Evolutionary conservation across 2,888 invertebrate genomes (phyloP), one percentile per base, ranked within the genome.

Genomic region (Netelia virgata): DNA sequence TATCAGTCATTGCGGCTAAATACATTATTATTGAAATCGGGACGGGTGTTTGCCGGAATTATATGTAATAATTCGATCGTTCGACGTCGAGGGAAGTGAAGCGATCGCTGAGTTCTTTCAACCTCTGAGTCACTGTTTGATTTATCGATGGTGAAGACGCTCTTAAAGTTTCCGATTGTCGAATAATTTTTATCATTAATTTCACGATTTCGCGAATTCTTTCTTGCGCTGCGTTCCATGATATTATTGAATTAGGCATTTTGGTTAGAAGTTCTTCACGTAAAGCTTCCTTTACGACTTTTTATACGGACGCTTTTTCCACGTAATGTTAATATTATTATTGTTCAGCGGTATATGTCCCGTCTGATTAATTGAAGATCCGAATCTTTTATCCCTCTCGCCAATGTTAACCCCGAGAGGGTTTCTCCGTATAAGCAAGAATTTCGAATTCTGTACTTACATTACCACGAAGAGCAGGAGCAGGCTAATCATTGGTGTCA

Each of bases 1-100:
- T 9, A 3, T 50, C 36, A 1, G 75, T 75, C 75, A 75, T 75
- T 11, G 75, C 41, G 64, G 75, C 75, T n/a, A 75, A n/a, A 75
- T 75, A 75, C 63, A 75, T 64, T 18, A 75, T 64, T 3, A 75
- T 41, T 6, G 64, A 75, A 8, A 75, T 10, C 10, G 75, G 75
- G 3, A 64, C 75, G 11, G 63, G 41, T 14, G 20, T 75, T 0
- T 75, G 36, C 9, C 53, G 2, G n/a, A 53, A 64, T 75, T 75
- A 63, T 9, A 14, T 1, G 11, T 64, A 75, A 55, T 75, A 75
- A 6, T 3, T 11, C 1, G 41, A 11, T 75, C 75, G 16, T 50
- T 75, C 75, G 8, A 75, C 64, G n/a, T 75, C 64, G 18, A 75
- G 75, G 1, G 75, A 14, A 1, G n/a, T 20, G 8, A 63, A 75